These are phyloP conservation scores for Caenorhabditis imperialis DNA, from an alignment of 2,888 invertebrate species.

Conservation along the genomic window DNA sequence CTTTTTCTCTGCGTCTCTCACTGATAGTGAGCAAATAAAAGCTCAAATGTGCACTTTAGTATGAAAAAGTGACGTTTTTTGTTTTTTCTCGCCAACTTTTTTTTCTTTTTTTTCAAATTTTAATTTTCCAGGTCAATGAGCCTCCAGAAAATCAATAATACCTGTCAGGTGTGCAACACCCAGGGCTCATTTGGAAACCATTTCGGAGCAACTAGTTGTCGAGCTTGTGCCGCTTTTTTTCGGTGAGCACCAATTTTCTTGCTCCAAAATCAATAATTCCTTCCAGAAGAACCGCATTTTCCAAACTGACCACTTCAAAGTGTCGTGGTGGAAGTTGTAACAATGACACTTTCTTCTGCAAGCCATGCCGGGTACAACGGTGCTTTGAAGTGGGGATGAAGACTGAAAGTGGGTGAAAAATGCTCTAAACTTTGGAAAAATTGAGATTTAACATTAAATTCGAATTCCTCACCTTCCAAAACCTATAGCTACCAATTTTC, in stretches of 20 bases:
- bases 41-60: no score
- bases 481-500: background rate
- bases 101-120: background rate
- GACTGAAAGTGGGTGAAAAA: slow-evolving; percentile 30
- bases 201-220: slow-evolving; percentile 32
- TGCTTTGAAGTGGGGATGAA: slow-evolving; percentile 32
- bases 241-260: background rate
- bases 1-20: no score
- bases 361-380: slow-evolving; percentile 22
- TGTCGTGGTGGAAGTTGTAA: slow-evolving; percentile 21
- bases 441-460: no score
- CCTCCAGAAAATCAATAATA: background rate
- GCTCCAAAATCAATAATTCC: no score
- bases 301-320: slow-evolving; percentile 11
- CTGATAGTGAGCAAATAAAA: no score
- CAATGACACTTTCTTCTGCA: slow-evolving; percentile 25
- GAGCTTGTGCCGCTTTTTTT: slow-evolving; percentile 47
- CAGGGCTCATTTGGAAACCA: slow-evolving; percentile 20
- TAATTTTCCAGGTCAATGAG: background rate
- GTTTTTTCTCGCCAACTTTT: background rate
- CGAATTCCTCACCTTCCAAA: background rate
- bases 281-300: slow-evolving; percentile 28
- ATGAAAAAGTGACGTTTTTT: no score
- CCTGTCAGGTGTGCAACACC: slow-evolving; percentile 14
- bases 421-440: no score